phyloP scores from a whole-genome alignment of 1,140 invertebrate genomes.

The Drosophila fuyamai region DNA sequence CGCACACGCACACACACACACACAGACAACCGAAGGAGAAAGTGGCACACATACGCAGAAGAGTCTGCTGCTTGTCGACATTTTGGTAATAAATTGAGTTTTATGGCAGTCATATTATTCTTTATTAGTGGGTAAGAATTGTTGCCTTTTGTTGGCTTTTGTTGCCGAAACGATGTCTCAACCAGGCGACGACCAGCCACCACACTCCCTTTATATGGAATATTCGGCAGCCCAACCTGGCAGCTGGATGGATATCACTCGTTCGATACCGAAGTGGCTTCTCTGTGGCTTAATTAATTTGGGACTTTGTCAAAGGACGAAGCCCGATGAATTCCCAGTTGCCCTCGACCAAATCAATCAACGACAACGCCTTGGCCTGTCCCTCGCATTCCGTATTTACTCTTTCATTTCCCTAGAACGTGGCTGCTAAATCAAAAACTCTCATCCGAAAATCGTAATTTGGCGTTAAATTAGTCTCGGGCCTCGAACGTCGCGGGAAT shows the following conservation, averaged over 20 bases:
- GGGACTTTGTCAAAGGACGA: conserved; percentile 42
- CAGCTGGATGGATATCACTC: conserved; percentile 1
- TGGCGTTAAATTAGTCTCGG: conserved; percentile 65
- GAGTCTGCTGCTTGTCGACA: conserved; percentile 70
- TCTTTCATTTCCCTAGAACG: conserved; percentile 1
- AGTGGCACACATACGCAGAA: conserved; percentile 45
- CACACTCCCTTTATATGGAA: neutral
- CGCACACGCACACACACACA: conserved; percentile 33
- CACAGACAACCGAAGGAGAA: conserved; percentile 10
- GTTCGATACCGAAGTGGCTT: conserved; percentile 40
- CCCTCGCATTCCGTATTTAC: neutral
- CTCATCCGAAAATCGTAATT: conserved; percentile 51
- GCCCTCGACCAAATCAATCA: conserved; percentile 62
- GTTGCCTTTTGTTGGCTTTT: conserved; percentile 81
- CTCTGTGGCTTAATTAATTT: conserved; percentile 62
- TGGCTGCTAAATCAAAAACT: conserved; percentile 53
- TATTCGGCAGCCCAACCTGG: neutral
- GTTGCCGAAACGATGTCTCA: conserved; percentile 47
- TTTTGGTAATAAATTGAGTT: conserved; percentile 83
- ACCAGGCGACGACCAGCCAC: conserved; percentile 8
- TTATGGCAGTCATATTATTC: conserved; percentile 83
- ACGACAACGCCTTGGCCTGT: conserved; percentile 20
- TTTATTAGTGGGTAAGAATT: conserved; percentile 82
- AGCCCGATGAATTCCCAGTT: conserved; percentile 3
- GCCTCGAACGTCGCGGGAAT: conserved; percentile 10